phyloP scores from a whole-genome alignment of 2,888 invertebrate species.

The Ceriagrion tenellum region DNA sequence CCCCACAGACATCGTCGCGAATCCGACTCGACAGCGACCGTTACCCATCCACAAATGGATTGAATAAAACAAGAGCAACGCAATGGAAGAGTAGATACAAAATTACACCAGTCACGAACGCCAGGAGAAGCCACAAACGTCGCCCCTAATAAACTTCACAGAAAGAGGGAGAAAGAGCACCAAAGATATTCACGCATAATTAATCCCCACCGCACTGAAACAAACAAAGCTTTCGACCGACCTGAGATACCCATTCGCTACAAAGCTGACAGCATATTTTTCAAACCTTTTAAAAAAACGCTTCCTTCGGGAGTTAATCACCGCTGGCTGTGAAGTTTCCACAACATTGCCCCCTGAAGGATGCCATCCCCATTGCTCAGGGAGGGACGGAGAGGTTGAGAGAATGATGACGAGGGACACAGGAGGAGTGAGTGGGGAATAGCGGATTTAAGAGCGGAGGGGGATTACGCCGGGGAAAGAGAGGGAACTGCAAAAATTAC shows the following conservation, averaged over 20 bases:
- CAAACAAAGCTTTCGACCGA: neutral
- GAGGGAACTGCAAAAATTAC: neutral
- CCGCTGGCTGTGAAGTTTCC: neutral
- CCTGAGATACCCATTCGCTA: neutral
- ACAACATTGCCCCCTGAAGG: neutral
- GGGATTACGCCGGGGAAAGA: neutral
- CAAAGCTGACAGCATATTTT: slow-evolving; percentile 34
- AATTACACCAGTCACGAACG: neutral
- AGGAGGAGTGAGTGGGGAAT: neutral
- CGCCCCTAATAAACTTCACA: neutral
- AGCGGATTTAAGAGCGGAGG: neutral
- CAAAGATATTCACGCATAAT: neutral
- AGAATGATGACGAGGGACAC: neutral
- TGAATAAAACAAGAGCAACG: neutral
- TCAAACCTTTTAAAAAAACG: neutral
- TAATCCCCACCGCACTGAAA: neutral
- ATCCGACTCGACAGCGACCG: neutral
- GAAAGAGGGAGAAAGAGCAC: neutral
- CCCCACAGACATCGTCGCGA: neutral
- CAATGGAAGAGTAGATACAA: neutral
- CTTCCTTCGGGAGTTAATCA: slow-evolving; percentile 35
- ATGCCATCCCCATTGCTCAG: neutral
- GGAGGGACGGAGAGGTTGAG: neutral
- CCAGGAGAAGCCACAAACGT: neutral
- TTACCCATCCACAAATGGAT: neutral